A percentile compares a stretch with the other conserved stretches of the same genome.
Conservation (phyloP, 2,113 vertebrate species). For the Columba livia region DNA sequence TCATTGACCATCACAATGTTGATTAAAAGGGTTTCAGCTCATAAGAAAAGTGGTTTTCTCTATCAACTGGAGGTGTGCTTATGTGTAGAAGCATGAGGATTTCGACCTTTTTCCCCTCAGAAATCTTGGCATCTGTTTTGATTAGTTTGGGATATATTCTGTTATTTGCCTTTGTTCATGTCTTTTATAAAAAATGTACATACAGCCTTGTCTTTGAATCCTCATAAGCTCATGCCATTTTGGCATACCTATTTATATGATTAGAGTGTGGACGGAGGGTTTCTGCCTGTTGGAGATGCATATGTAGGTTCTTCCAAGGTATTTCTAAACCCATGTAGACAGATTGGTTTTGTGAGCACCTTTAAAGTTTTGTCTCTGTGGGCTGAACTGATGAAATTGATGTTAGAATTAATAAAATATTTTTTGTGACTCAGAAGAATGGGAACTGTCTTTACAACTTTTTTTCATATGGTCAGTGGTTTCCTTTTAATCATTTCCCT, state of each 20-base stretch:
- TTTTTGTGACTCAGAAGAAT: constrained; percentile 8
- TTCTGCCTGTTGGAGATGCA: not conserved
- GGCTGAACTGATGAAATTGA: not conserved
- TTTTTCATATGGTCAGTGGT: not conserved
- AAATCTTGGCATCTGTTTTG: not conserved
- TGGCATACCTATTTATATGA: constrained; percentile 27
- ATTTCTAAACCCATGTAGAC: not conserved
- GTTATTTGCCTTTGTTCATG: not conserved
- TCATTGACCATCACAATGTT: not conserved
- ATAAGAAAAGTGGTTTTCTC: not conserved
- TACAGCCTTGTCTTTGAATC: not conserved
- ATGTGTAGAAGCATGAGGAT: not conserved
- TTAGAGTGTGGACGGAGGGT: not conserved
- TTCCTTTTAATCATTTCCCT: not conserved
- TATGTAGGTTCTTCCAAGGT: not conserved
- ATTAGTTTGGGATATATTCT: not conserved
- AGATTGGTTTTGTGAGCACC: constrained; percentile 5
- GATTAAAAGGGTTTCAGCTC: not conserved
- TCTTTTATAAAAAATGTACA: not conserved
- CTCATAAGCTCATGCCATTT: not conserved
- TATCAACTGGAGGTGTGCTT: not conserved
- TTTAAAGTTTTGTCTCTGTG: constrained; percentile 13
- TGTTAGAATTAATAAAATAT: constrained; percentile 58
- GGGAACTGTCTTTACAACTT: not conserved
- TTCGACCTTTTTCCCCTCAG: not conserved